Evolutionary conservation across 2,888 invertebrate species (phyloP).

Genomic region (Lepas anatifera): DNA sequence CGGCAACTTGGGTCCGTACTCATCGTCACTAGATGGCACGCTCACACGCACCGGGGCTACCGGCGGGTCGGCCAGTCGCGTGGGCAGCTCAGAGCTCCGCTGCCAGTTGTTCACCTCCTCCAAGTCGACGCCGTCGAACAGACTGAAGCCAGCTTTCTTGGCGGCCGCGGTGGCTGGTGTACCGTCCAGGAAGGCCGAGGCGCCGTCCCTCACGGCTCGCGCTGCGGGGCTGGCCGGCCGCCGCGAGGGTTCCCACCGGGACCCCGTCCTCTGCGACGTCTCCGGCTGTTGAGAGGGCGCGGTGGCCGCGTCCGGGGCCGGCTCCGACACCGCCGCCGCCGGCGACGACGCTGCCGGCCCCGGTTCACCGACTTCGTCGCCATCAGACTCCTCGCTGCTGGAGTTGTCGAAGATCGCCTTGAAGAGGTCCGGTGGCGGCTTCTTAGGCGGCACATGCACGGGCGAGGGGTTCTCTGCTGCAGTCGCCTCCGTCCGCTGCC

Average conservation of each 20-base stretch:
- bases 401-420: constrained; percentile 79
- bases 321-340: neutral
- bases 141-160: constrained; percentile 16
- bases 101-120: constrained; percentile 21
- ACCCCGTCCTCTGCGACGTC: neutral
- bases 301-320: neutral
- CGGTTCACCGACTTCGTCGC: constrained; percentile 37
- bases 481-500: no score
- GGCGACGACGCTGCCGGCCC: neutral
- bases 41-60: neutral
- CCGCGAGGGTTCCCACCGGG: neutral
- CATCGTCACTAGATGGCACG: constrained; percentile 13
- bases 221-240: neutral
- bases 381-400: constrained; percentile 47
- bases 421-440: constrained; percentile 54
- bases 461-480: neutral
- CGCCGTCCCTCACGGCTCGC: neutral
- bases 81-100: neutral
- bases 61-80: neutral
- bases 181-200: neutral
- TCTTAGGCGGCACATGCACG: neutral
- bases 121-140: constrained; percentile 25
- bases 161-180: neutral
- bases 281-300: no score
- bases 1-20: constrained; percentile 22